A percentile compares a stretch with the other conserved stretches of the same genome.
Conservation (phyloP, 2,888 invertebrate genomes). For the Phortica magna region DNA sequence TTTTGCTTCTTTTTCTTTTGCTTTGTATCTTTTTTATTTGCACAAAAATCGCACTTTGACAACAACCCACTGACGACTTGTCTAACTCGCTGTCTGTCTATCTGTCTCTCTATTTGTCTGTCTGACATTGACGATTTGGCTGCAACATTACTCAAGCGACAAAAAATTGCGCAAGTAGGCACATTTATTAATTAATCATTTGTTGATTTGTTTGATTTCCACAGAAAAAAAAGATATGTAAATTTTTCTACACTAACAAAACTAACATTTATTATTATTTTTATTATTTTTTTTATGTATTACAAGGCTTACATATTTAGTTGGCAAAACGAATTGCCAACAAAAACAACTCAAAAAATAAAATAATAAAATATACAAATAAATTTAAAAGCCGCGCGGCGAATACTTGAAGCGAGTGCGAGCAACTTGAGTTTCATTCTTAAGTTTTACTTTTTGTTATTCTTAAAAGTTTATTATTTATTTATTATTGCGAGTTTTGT, state of each 20-base stretch:
- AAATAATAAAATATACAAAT: neutral
- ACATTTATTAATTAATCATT: constrained; percentile 65
- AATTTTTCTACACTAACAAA: constrained; percentile 24
- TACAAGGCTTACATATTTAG: constrained; percentile 13
- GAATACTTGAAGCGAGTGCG: constrained; percentile 34
- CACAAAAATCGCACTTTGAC: constrained; percentile 4
- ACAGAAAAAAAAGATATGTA: constrained; percentile 58
- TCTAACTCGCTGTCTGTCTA: neutral
- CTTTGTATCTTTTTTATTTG: neutral
- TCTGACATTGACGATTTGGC: neutral
- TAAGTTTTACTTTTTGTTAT: constrained; percentile 1
- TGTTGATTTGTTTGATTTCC: constrained; percentile 46
- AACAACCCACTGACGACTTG: constrained; percentile 24
- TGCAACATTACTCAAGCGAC: neutral
- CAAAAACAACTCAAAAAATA: neutral
- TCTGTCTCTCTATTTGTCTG: neutral
- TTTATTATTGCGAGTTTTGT: constrained; percentile 14
- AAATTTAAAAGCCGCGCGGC: constrained; percentile 42
- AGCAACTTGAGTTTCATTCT: constrained; percentile 31
- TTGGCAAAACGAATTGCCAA: constrained; percentile 4
- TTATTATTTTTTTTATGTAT: neutral
- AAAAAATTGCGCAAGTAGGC: constrained; percentile 51
- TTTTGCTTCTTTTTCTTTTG: neutral
- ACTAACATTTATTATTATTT: neutral
- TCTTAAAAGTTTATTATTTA: neutral